These are phyloP conservation scores for Rallus limicola DNA, from an alignment of 2,113 vertebrate species.

Conservation along the genomic window DNA sequence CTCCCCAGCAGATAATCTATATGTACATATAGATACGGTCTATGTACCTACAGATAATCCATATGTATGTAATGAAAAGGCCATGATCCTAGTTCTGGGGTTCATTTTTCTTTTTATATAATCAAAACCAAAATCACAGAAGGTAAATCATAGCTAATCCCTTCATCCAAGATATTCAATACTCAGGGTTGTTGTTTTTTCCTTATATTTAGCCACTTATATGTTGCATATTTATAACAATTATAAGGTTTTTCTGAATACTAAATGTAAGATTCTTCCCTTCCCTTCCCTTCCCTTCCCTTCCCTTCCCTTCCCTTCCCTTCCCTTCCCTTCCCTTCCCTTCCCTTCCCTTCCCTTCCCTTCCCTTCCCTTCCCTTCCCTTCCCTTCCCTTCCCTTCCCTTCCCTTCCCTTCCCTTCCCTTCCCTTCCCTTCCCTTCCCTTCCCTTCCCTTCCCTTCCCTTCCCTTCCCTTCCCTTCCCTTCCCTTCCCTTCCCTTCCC, in stretches of 20 bases:
- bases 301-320: too few species aligned
- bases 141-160: neutral
- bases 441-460: too few species aligned
- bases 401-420: too few species aligned
- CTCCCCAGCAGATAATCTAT: neutral
- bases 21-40: neutral
- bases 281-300: too few species aligned
- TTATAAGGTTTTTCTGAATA: neutral
- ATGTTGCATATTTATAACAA: neutral
- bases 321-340: too few species aligned
- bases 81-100: neutral
- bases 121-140: neutral
- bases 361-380: too few species aligned
- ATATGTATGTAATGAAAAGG: neutral
- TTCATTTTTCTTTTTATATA: rapidly evolving
- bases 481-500: too few species aligned
- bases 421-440: too few species aligned
- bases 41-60: neutral
- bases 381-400: too few species aligned
- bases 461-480: too few species aligned
- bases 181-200: neutral
- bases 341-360: too few species aligned
- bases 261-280: neutral
- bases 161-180: neutral
- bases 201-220: neutral